A percentile compares a stretch with the other conserved stretches of the same genome.
phyloP scores from a whole-genome alignment of 2,797 vertebrate species.

The Sus cebifrons region DNA sequence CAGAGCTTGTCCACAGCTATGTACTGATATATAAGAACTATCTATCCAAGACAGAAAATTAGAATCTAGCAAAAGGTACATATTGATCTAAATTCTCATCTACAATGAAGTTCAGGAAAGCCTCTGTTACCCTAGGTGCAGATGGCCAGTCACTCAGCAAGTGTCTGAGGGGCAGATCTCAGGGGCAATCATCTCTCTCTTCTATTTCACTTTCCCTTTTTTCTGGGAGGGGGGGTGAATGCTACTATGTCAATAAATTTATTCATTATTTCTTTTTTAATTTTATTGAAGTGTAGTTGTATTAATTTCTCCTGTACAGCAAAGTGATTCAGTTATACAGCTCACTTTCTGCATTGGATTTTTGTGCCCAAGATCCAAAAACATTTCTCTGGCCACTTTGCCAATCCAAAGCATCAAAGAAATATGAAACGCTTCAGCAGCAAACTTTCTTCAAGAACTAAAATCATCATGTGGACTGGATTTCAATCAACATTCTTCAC shows the following conservation, averaged over 20 bases:
- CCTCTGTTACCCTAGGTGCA: background rate
- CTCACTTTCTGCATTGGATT: background rate
- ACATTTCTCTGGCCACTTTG: background rate
- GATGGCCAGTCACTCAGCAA: background rate
- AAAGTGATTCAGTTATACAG: background rate
- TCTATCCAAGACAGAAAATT: background rate
- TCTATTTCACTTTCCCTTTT: background rate
- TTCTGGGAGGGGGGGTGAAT: too few relatives aligned
- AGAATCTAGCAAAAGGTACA: background rate
- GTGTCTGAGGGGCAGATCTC: background rate
- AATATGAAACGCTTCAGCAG: background rate
- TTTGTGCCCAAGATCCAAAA: background rate
- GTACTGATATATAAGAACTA: background rate
- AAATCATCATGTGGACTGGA: background rate
- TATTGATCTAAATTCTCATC: background rate
- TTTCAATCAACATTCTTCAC: background rate
- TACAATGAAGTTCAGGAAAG: background rate
- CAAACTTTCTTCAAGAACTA: conserved; percentile 2
- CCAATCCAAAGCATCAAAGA: background rate
- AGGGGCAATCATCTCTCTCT: background rate
- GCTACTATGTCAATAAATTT: too few relatives aligned
- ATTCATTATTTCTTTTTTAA: too few relatives aligned
- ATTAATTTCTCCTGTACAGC: too few relatives aligned
- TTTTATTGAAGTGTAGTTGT: too few relatives aligned
- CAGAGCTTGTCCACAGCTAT: background rate